phyloP scores from a whole-genome alignment of 2,113 vertebrate genomes.

The Cyanistes caeruleus region DNA sequence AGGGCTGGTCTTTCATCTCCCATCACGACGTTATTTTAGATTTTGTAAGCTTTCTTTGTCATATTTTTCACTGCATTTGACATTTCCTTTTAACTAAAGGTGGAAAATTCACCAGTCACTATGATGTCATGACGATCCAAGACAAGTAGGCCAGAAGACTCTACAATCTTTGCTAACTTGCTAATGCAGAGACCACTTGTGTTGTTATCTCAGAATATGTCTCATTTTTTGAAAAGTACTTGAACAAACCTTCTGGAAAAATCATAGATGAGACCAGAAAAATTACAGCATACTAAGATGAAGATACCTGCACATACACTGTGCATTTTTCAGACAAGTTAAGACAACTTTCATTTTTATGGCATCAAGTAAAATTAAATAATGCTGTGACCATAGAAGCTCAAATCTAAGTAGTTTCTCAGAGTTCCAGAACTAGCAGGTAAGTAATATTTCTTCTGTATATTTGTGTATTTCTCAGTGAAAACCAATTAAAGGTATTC shows the following conservation, averaged over 20 bases:
- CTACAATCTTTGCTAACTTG: neutral
- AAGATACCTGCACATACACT: neutral
- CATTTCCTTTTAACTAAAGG: neutral
- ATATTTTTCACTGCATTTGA: neutral
- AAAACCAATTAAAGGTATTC: neutral
- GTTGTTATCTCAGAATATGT: neutral
- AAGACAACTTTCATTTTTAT: neutral
- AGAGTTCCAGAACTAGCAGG: neutral
- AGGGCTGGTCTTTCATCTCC: neutral
- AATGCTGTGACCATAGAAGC: neutral
- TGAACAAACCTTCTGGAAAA: neutral
- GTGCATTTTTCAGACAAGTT: neutral
- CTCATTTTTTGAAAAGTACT: neutral
- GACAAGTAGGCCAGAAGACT: neutral
- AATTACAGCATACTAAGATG: neutral
- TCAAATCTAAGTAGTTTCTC: neutral
- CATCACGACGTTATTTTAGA: neutral
- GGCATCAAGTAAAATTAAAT: neutral
- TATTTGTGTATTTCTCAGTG: neutral
- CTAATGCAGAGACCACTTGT: neutral
- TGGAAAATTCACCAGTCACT: neutral
- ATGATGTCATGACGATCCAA: neutral
- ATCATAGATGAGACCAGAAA: neutral
- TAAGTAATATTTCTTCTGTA: neutral
- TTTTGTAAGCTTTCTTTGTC: neutral